Evolutionary conservation across 2,113 vertebrate genomes (phyloP).

Genomic region (Spea bombifrons): DNA sequence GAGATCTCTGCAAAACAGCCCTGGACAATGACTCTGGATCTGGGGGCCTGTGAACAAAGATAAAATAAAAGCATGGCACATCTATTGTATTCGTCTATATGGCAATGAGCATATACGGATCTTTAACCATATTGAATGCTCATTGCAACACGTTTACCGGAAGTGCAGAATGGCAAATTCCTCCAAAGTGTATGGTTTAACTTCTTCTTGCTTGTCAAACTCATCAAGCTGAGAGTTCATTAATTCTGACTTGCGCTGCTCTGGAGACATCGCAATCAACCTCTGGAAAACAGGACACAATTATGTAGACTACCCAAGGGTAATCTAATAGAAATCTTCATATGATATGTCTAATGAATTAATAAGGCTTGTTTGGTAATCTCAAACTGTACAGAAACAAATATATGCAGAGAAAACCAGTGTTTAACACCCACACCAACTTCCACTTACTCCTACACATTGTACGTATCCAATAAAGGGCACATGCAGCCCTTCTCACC

Average conservation of each 20-base stretch:
- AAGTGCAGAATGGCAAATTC: slow-evolving; percentile 87
- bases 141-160: slow-evolving; percentile 68
- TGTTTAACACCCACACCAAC: too few species aligned
- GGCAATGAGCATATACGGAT: background rate
- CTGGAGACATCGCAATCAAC: slow-evolving; percentile 84
- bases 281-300: slow-evolving; percentile 64
- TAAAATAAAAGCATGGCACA: background rate
- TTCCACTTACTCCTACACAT: too few species aligned
- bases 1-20: slow-evolving; percentile 73
- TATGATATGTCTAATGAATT: too few species aligned
- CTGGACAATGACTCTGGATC: slow-evolving; percentile 79
- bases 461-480: too few species aligned
- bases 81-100: too few species aligned
- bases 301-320: background rate
- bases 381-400: too few species aligned
- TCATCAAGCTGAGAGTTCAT: slow-evolving; percentile 50
- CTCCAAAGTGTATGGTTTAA: slow-evolving; percentile 77
- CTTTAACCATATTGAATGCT: background rate
- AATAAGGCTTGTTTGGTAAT: too few species aligned
- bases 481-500: too few species aligned
- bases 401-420: too few species aligned
- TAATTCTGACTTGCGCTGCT: slow-evolving; percentile 74
- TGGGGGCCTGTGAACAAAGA: slow-evolving; percentile 66
- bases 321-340: too few species aligned
- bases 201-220: slow-evolving; percentile 54